phyloP scores from a whole-genome alignment of 2,113 vertebrate species.

The Rhadina sibilatrix region DNA sequence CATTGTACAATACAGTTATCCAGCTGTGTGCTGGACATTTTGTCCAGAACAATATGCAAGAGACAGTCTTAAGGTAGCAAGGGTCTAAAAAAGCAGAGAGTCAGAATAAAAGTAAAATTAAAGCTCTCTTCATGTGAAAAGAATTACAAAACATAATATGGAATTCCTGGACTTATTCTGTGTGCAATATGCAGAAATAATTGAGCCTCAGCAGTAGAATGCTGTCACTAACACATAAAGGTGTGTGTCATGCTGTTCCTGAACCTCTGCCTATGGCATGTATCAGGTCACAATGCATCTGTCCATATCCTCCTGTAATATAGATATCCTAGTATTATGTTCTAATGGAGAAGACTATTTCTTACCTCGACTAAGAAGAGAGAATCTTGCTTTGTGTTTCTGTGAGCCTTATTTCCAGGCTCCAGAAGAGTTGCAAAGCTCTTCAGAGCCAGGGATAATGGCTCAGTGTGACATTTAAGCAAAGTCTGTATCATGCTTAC shows the following conservation, averaged over 20 bases:
- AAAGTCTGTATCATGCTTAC: background rate
- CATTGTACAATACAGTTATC: background rate
- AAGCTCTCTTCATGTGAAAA: background rate
- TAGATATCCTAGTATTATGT: background rate
- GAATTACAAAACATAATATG: background rate
- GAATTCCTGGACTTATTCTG: background rate
- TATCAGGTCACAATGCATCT: background rate
- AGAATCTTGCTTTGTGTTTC: background rate
- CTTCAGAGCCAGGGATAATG: background rate
- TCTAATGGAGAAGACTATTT: background rate
- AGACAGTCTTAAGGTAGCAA: background rate
- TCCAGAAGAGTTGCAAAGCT: background rate
- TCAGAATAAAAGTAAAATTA: background rate
- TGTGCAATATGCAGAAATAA: background rate
- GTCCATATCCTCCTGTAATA: background rate
- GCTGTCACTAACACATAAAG: background rate
- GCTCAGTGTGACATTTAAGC: constrained; percentile 11
- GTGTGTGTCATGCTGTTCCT: fast-evolving
- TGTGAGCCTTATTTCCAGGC: background rate
- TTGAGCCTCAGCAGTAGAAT: background rate
- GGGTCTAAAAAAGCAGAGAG: background rate
- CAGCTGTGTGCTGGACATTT: background rate
- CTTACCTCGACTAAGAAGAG: background rate
- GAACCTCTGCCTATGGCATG: fast-evolving
- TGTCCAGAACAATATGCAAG: background rate